Evolutionary conservation across 2,888 invertebrate species (phyloP).

Genomic region (Colostygia pectinataria): DNA sequence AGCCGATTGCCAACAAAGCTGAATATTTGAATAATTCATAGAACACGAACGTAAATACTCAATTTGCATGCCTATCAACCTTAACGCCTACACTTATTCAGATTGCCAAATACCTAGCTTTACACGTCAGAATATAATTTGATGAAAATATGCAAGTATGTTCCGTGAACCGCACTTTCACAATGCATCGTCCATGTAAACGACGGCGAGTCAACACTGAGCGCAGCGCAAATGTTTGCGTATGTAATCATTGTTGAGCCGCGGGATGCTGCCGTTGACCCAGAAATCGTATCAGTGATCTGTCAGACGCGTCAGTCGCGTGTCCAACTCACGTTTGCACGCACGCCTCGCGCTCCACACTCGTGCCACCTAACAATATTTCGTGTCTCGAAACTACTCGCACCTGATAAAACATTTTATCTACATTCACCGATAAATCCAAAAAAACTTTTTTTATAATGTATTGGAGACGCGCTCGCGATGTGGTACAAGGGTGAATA

Average conservation of each 20-base stretch:
- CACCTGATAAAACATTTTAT: slow-evolving; percentile 23
- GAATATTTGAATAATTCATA: slow-evolving; percentile 41
- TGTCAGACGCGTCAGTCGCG: slow-evolving; percentile 31
- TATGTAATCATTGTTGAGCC: slow-evolving; percentile 43
- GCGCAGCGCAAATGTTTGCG: slow-evolving; percentile 41
- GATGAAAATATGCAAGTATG: slow-evolving; percentile 2
- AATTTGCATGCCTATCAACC: slow-evolving; percentile 31
- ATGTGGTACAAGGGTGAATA: slow-evolving; percentile 53
- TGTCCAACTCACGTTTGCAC: slow-evolving; percentile 16
- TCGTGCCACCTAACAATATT: not conserved
- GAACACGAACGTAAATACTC: slow-evolving; percentile 31
- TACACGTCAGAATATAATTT: slow-evolving; percentile 1
- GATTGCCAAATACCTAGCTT: slow-evolving; percentile 8
- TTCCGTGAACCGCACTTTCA: slow-evolving; percentile 39
- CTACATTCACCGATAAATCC: slow-evolving; percentile 12
- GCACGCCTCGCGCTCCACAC: not conserved
- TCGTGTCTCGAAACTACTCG: not conserved
- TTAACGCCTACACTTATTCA: slow-evolving; percentile 17
- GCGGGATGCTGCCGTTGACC: slow-evolving; percentile 50
- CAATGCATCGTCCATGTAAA: slow-evolving; percentile 44
- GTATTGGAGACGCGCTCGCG: slow-evolving; percentile 25
- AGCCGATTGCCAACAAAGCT: slow-evolving; percentile 27
- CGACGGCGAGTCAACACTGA: slow-evolving; percentile 31
- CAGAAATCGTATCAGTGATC: slow-evolving; percentile 48
- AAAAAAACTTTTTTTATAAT: slow-evolving; percentile 17